These are phyloP conservation scores for Colius striatus DNA, from an alignment of 2,113 vertebrate species.

Conservation along the genomic window DNA sequence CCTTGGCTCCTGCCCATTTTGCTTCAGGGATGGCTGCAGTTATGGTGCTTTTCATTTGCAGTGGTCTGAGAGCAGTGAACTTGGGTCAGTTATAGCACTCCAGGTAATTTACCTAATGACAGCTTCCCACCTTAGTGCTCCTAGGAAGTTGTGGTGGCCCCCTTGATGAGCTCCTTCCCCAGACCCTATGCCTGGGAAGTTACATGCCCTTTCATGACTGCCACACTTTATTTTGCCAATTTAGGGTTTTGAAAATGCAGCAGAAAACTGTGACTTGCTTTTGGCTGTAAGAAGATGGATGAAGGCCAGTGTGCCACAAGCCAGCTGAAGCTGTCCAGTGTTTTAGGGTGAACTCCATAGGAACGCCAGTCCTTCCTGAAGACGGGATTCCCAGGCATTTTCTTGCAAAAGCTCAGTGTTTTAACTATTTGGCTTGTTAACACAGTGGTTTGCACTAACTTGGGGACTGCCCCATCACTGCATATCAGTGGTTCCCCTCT, in stretches of 20 bases:
- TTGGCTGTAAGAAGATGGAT: not conserved
- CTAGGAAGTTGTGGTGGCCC: rapidly evolving
- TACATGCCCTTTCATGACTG: not conserved
- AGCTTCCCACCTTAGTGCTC: not conserved
- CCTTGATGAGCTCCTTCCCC: not conserved
- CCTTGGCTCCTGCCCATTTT: not conserved
- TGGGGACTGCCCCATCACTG: not conserved
- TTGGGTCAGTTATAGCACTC: not conserved
- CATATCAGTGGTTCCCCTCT: not conserved
- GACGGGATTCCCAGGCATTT: not conserved
- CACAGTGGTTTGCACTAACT: not conserved
- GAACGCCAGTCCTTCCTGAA: not conserved
- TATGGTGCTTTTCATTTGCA: not conserved
- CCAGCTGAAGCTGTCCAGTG: not conserved
- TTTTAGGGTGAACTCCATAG: not conserved
- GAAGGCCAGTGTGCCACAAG: not conserved
- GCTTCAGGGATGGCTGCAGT: not conserved
- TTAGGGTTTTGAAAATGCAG: not conserved
- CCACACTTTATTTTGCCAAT: not conserved
- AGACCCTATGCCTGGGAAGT: not conserved
- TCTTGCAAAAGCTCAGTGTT: not conserved
- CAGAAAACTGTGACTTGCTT: not conserved
- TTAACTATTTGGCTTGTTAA: not conserved
- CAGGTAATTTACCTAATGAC: not conserved
- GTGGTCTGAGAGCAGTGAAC: not conserved